phyloP scores from a whole-genome alignment of 1,140 invertebrate genomes.

The Reticulitermes speratus region DNA sequence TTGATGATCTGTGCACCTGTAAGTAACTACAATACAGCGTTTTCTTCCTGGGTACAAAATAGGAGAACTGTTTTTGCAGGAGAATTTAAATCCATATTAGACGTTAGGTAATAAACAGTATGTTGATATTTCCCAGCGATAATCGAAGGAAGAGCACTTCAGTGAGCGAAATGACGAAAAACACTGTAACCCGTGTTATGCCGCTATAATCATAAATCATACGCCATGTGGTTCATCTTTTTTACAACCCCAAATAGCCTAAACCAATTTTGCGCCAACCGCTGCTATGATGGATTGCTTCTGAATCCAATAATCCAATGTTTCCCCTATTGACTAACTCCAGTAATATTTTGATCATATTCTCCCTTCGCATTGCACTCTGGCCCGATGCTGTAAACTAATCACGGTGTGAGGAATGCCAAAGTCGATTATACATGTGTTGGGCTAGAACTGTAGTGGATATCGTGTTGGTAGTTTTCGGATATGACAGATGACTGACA shows the following conservation, averaged over 20 bases:
- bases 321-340: neutral
- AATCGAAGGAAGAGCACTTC: neutral
- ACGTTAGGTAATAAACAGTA: too few relatives aligned
- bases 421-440: neutral
- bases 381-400: neutral
- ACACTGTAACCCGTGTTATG: neutral
- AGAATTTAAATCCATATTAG: too few relatives aligned
- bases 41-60: too few relatives aligned
- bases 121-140: neutral
- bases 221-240: neutral
- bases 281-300: neutral
- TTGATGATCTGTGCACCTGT: too few relatives aligned
- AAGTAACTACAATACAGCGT: too few relatives aligned
- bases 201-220: slow-evolving; percentile 3
- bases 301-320: slow-evolving; percentile 18
- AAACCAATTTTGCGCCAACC: slow-evolving; percentile 3
- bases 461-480: too few relatives aligned
- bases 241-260: neutral
- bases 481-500: neutral
- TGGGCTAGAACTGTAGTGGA: neutral
- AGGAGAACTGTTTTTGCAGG: too few relatives aligned
- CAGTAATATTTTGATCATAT: neutral
- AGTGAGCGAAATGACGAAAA: neutral
- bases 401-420: neutral
- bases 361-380: neutral